These are phyloP conservation scores for Wasmannia auropunctata DNA, from an alignment of 1,140 invertebrate genomes.

Conservation along the genomic window DNA sequence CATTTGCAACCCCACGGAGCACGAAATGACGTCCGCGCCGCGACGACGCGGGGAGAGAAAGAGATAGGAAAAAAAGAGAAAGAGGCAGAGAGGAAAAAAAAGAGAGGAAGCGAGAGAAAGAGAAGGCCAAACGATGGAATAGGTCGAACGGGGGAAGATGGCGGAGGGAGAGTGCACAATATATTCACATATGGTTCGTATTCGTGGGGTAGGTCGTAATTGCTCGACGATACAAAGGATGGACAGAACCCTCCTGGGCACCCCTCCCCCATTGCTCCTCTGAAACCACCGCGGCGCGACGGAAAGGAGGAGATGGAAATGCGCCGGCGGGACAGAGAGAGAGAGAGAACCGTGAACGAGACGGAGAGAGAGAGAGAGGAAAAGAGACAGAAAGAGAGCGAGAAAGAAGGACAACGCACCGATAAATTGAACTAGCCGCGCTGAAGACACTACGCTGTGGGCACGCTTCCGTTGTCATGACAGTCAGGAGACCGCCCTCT, in stretches of 20 bases:
- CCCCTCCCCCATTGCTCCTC: slow-evolving; percentile 71
- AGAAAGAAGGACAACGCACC: slow-evolving; percentile 18
- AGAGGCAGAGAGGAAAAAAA: slow-evolving; percentile 10
- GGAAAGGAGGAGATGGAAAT: slow-evolving; percentile 24
- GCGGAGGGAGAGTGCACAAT: neutral
- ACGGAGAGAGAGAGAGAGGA: slow-evolving; percentile 45
- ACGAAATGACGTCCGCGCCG: slow-evolving; percentile 71
- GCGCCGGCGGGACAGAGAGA: slow-evolving; percentile 57
- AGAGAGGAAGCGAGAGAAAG: neutral
- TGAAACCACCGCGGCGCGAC: slow-evolving; percentile 68
- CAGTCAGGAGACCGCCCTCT: slow-evolving; percentile 44
- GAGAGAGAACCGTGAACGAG: slow-evolving; percentile 1
- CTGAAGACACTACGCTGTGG: slow-evolving; percentile 62
- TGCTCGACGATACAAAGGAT: slow-evolving; percentile 83
- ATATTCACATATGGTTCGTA: slow-evolving; percentile 60
- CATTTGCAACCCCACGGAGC: slow-evolving; percentile 77
- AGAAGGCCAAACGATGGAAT: neutral
- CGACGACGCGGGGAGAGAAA: slow-evolving; percentile 1
- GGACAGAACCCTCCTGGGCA: slow-evolving; percentile 80
- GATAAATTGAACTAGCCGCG: slow-evolving; percentile 70
- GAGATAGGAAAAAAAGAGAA: neutral
- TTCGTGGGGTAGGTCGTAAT: slow-evolving; percentile 82
- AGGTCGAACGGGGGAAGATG: neutral
- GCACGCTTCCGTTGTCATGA: slow-evolving; percentile 56
- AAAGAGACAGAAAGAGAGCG: slow-evolving; percentile 59